These are phyloP conservation scores for Porites rus DNA, from an alignment of 92 coral and sea anemone species.

Conservation along the genomic window DNA sequence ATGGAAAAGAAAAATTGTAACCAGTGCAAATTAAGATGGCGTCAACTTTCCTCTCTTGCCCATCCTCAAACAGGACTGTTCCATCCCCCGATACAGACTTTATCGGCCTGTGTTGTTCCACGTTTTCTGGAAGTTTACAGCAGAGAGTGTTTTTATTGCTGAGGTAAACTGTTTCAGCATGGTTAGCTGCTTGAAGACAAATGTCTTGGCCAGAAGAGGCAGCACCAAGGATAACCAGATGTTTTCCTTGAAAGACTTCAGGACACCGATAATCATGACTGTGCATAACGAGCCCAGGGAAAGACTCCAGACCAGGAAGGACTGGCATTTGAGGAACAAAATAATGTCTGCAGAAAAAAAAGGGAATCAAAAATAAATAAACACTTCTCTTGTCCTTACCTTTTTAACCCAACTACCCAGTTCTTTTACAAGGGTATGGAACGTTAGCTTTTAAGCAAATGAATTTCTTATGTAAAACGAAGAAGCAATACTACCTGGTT, in stretches of 20 bases:
- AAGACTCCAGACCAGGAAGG: slow-evolving; percentile 71
- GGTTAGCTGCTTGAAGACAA: slow-evolving; percentile 55
- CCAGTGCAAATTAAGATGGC: slow-evolving; percentile 87
- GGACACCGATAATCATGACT: slow-evolving; percentile 81
- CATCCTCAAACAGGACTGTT: slow-evolving; percentile 63
- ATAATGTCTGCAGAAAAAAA: slow-evolving; percentile 71
- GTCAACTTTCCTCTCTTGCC: slow-evolving; percentile 54
- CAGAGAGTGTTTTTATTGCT: slow-evolving; percentile 61
- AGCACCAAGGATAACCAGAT: slow-evolving; percentile 79
- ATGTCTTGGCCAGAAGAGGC: slow-evolving; percentile 86
- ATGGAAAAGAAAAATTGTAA: slow-evolving; percentile 80
- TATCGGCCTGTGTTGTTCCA: slow-evolving; percentile 60
- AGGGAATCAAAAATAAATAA: background rate
- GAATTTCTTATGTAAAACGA: too few species aligned
- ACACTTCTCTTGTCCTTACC: too few species aligned
- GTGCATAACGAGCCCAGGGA: slow-evolving; percentile 83
- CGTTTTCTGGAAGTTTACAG: slow-evolving; percentile 62
- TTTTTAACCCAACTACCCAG: too few species aligned
- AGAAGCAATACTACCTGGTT: too few species aligned
- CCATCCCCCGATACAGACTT: slow-evolving; percentile 65
- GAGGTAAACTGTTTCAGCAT: slow-evolving; percentile 71
- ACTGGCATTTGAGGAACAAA: slow-evolving; percentile 71
- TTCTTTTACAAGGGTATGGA: too few species aligned
- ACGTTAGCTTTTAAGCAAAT: too few species aligned
- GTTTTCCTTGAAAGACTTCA: slow-evolving; percentile 59